Evolutionary conservation across 2,888 invertebrate species (phyloP).

Genomic region (Agrenia bidenticulata): DNA sequence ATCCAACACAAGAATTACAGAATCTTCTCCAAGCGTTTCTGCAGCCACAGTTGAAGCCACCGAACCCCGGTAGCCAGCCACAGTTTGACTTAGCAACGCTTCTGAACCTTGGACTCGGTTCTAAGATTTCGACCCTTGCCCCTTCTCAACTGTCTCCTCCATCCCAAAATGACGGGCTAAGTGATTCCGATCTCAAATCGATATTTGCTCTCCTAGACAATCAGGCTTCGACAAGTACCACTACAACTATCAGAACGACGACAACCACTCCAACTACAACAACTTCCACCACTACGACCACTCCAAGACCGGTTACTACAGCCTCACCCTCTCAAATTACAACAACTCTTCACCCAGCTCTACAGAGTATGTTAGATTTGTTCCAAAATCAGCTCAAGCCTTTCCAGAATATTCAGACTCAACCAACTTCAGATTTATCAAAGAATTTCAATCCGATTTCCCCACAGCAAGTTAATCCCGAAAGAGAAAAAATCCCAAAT

Average conservation of each 20-base stretch:
- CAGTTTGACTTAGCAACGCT: neutral
- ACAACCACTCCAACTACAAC: slow-evolving; percentile 12
- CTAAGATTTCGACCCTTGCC: neutral
- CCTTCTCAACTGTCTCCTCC: neutral
- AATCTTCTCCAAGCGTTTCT: neutral
- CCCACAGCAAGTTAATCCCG: slow-evolving; percentile 13
- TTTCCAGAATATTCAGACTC: slow-evolving; percentile 10
- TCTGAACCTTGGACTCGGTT: neutral
- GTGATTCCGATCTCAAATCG: slow-evolving; percentile 41
- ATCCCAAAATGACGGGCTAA: slow-evolving; percentile 21
- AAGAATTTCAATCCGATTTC: slow-evolving; percentile 12
- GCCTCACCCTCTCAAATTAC: slow-evolving; percentile 12
- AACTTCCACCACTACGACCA: slow-evolving; percentile 27
- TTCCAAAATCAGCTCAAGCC: slow-evolving; percentile 27
- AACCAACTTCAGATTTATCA: slow-evolving; percentile 11
- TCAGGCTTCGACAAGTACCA: slow-evolving; percentile 20
- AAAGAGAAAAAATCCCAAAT: slow-evolving; percentile 1
- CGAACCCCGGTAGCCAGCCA: neutral
- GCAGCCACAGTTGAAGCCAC: neutral
- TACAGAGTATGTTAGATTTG: slow-evolving; percentile 37
- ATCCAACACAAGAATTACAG: neutral
- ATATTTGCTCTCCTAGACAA: slow-evolving; percentile 43
- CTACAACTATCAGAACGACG: neutral
- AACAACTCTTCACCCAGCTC: slow-evolving; percentile 33
- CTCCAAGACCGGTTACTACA: neutral